Conservation (phyloP, 2,888 invertebrate species). For the Ectemnius continuus region DNA sequence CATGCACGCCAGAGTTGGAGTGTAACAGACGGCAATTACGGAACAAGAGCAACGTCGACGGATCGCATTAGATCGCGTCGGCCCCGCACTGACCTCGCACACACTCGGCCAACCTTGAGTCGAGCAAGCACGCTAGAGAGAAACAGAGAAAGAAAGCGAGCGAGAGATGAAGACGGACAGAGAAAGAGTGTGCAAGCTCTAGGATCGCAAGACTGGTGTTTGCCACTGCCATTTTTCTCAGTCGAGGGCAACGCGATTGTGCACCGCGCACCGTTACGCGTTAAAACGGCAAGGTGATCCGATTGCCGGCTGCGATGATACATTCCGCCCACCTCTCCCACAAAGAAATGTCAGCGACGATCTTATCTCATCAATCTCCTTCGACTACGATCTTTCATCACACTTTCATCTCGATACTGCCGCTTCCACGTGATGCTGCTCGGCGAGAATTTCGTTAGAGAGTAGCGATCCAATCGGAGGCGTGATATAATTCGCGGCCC, state of each 20-base stretch:
- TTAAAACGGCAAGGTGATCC: slow-evolving; percentile 34
- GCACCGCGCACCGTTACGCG: slow-evolving; percentile 50
- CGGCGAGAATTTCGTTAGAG: not conserved
- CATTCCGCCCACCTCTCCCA: too few species aligned
- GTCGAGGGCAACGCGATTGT: not conserved
- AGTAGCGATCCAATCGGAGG: not conserved
- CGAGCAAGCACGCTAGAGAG: too few species aligned
- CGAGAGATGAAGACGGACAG: too few species aligned
- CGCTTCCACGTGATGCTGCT: not conserved
- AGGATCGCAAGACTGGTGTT: too few species aligned
- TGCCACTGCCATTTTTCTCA: not conserved
- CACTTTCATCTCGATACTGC: too few species aligned
- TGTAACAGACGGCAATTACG: slow-evolving; percentile 7
- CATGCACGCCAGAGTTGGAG: slow-evolving; percentile 6
- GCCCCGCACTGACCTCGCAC: slow-evolving; percentile 54
- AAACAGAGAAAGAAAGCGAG: too few species aligned
- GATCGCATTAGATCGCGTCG: slow-evolving; percentile 46
- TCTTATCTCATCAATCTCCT: slow-evolving; percentile 48
- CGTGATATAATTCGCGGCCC: slow-evolving; percentile 5
- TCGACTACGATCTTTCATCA: slow-evolving; percentile 31
- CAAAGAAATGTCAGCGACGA: slow-evolving; percentile 53
- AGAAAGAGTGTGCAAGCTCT: too few species aligned
- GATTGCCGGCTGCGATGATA: slow-evolving; percentile 30
- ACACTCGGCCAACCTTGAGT: slow-evolving; percentile 27
- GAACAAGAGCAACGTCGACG: slow-evolving; percentile 41